Evolutionary conservation across 2,797 vertebrate genomes (phyloP), one percentile per base, ranked within the genome.

Genomic region (Pipistrellus pipistrellus): DNA sequence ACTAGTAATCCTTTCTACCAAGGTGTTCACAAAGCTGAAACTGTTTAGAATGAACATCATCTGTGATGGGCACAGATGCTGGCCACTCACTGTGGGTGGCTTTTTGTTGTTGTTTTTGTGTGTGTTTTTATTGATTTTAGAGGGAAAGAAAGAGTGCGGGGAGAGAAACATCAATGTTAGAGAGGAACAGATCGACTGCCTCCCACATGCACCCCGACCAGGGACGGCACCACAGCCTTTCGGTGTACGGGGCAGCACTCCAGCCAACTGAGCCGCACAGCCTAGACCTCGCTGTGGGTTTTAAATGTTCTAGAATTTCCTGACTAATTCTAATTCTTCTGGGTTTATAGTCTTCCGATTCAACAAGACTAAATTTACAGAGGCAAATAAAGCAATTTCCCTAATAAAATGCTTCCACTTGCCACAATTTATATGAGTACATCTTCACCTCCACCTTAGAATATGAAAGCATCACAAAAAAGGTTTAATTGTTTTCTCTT

Each of bases 301-400:
- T 94, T 85, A 62, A 88, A 71, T 41, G 53, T 48, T 68, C 51
- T 68, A 1, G 30, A 44, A 84, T 62, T 83, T 38, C 14, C 64
- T 66, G 38, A 53, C 88, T 53, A 89, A 59, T 25, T 75, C 35
- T 32, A 77, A 59, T 72, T 93, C 35, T 86, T 46, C 44, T 48
- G 41, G 62, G 80, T 77, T 89, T 81, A 41, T 5, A 91, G 80
- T 73, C 41, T 81, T 92, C 46, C 46, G 35, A 46, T 80, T 76
- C 38, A 80, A 41, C 55, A 75, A n/a, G 66, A 75, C 85, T 55
- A 91, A 62, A 82, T 46, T 83, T 44, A 90, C 3, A 3, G 14
- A 78, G 51, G 44, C 25, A 92, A 80, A 85, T 77, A 93, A 89
- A 72, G 75, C 64, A 86, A 93, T 44, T 86, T 88, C 78, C 81